A percentile compares a stretch with the other conserved stretches of the same genome.
These are phyloP conservation scores for Sciaenops ocellatus DNA, from an alignment of 2,797 vertebrate genomes.

Conservation along the genomic window DNA sequence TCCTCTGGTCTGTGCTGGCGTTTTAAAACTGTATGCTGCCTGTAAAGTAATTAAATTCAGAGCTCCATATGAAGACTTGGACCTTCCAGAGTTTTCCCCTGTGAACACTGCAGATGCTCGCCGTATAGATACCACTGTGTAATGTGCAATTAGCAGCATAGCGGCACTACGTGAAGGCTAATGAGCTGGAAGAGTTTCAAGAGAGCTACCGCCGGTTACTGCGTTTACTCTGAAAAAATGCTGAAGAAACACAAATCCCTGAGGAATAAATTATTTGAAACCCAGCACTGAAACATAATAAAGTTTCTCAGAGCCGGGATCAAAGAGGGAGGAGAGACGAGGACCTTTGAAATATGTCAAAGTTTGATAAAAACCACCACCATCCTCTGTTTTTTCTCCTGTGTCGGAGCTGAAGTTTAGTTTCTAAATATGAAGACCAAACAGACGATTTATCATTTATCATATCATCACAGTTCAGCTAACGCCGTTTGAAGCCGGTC, in stretches of 20 bases:
- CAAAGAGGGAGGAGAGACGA: slow-evolving; percentile 49
- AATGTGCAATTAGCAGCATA: slow-evolving; percentile 51
- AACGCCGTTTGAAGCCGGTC: no score
- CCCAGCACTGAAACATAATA: slow-evolving; percentile 27
- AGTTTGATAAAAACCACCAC: slow-evolving; percentile 6
- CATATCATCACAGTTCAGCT: no score
- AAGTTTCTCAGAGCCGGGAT: slow-evolving; percentile 42
- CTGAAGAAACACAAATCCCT: slow-evolving; percentile 59
- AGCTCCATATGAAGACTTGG: slow-evolving; percentile 22
- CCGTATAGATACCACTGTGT: slow-evolving; percentile 9
- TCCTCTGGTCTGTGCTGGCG: no score
- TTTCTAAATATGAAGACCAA: not conserved
- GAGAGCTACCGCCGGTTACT: slow-evolving; percentile 28
- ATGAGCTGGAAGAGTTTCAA: slow-evolving; percentile 60
- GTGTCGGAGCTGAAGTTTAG: not conserved
- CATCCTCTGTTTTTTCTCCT: not conserved
- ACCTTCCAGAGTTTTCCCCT: slow-evolving; percentile 24
- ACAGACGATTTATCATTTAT: no score
- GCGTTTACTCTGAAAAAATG: slow-evolving; percentile 63
- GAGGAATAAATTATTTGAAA: slow-evolving; percentile 72
- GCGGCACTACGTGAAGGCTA: slow-evolving; percentile 52
- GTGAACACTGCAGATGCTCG: slow-evolving; percentile 13
- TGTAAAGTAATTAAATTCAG: not conserved
- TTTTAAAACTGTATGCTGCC: not conserved
- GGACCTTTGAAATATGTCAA: slow-evolving; percentile 33